Evolutionary conservation across 2,888 invertebrate species (phyloP), one percentile per base, ranked within the genome.

Genomic region (Hemaris fuciformis): DNA sequence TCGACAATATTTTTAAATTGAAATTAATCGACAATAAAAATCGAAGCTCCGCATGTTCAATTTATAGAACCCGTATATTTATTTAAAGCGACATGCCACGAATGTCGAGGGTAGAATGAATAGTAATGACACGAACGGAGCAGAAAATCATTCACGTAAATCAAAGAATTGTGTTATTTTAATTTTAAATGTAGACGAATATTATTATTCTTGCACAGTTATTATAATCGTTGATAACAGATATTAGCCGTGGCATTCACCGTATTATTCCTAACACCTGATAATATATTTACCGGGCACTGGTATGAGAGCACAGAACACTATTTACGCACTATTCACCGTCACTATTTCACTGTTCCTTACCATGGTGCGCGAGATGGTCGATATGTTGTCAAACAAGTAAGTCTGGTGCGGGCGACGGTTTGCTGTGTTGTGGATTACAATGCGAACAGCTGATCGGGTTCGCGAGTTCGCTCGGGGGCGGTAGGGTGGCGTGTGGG

Each of bases 371-470:
- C 71, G 75, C 64, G 70, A 69, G 62, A 67, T 71, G 66, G 67
- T 74, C 66, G 71, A 72, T 71, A 72, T 80, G 78, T 81, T 79
- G 75, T 79, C 75, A 80, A 81, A 81, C 80, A 81, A 78, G 73
- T 75, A 73, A 67, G 66, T 74, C 69, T 65, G 73, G 71, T 69
- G 66, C 69, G 70, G 48, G 48, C 70, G 70, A 68, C 70, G 67
- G 77, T 77, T n/a, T 74, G 78, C 78, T 73, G 69, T 68, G 71
- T 73, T 68, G 65, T 71, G 63, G 68, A 70, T 71, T 73, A 71
- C 76, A 72, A 66, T 72, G 70, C 68, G 73, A 89, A 86, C 89
- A 88, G 89, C 89, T 88, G 89, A 87, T 87, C 84, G 85, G 74
- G 76, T 80, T 72, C 78, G 83, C 77, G 80, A 74, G 74, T 75